Evolutionary conservation across 1,140 invertebrate species (phyloP).

Genomic region (Solen grandis): DNA sequence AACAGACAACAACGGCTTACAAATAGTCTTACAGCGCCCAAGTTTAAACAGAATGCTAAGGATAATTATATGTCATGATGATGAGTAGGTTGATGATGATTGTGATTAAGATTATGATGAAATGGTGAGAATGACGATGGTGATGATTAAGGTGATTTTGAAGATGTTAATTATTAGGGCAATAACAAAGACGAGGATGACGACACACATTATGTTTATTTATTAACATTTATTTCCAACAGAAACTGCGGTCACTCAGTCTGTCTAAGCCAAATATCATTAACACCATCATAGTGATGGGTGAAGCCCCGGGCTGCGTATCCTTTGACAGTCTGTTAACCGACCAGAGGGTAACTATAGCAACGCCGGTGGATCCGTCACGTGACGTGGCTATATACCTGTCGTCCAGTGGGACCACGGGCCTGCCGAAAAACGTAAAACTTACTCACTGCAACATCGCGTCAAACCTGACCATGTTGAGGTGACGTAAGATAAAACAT

Average conservation of each 20-base stretch:
- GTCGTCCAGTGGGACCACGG: slow-evolving; percentile 77
- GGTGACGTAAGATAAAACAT: too few relatives aligned
- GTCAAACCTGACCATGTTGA: too few relatives aligned
- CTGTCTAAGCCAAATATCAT: slow-evolving; percentile 17
- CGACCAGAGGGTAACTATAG: neutral
- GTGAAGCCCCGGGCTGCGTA: neutral
- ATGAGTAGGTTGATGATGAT: neutral
- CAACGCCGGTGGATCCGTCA: slow-evolving; percentile 20
- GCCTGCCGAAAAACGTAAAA: slow-evolving; percentile 74
- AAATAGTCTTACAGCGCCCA: too few relatives aligned
- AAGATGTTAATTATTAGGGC: neutral
- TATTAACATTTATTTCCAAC: neutral
- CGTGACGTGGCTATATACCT: slow-evolving; percentile 33
- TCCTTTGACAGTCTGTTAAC: slow-evolving; percentile 23
- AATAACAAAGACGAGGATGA: neutral
- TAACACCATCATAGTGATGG: slow-evolving; percentile 33
- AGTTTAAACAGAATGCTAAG: neutral
- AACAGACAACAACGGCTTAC: too few relatives aligned
- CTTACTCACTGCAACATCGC: slow-evolving; percentile 75
- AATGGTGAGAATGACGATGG: neutral
- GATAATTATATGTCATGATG: neutral
- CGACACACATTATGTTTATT: neutral
- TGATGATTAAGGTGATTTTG: too few relatives aligned
- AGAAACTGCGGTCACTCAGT: slow-evolving; percentile 21
- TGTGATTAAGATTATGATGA: neutral